Evolutionary conservation across 2,797 vertebrate genomes (phyloP), one percentile per base, ranked within the genome.

Genomic region (Macropodus opercularis): DNA sequence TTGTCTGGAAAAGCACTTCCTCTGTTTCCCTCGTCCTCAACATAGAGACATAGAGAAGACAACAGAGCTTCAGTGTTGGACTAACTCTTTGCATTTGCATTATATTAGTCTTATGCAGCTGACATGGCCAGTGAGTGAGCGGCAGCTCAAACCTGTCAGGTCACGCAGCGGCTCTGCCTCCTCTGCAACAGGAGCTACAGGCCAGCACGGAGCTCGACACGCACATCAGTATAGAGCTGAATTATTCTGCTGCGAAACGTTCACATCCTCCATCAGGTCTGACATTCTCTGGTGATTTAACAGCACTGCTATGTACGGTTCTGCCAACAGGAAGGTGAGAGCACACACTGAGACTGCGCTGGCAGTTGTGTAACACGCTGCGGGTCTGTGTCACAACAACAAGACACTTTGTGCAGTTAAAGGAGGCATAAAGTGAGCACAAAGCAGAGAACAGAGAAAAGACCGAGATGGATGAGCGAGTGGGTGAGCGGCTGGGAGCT

Each of bases 161-260:
- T 55, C 49, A 38, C 8, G 36, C 59, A 48, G 42, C 53, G 73
- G 58, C 49, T 55, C 34, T 21, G 53, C 32, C 24, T 69, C 52
- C 51, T 42, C 62, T 42, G 75, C 60, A 51, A 75, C 78, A 85
- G 92, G 92, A 90, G 69, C 55, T 84, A 80, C 82, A 66, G 91
- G 91, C 26, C 71, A 78, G 53, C 75, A 82, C 63, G 91, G 90
- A 89, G 87, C 66, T 73, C 69, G 38, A 21, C n/a, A 43, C 36
- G 46, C 42, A 48, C 49, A 22, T 44, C 48, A 56, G 32, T 17
- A 18, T 22, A 40, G 40, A 56, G 50, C 51, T 31, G 49, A 36
- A 59, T 35, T 40, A 47, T 57, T 19, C 31, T 49, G 13, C 17
- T 48, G 8, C 38, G 79, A 85, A n/a, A 81, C 83, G 68, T 71